phyloP scores from a whole-genome alignment of 2,888 invertebrate genomes.

The Drosophila vallismaia region DNA sequence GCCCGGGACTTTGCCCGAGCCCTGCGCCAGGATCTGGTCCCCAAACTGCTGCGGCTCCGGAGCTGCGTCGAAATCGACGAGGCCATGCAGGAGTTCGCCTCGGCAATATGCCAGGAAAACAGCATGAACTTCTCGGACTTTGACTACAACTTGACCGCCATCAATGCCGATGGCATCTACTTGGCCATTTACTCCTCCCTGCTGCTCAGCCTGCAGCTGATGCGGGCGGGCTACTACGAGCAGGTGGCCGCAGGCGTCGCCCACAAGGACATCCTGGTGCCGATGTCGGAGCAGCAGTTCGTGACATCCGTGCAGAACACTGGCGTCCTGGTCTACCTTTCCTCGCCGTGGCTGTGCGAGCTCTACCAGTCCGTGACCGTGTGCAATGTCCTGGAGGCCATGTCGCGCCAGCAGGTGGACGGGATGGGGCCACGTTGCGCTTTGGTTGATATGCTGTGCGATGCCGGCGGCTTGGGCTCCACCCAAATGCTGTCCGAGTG shows the following conservation, averaged over 20 bases:
- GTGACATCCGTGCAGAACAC: conserved; percentile 96
- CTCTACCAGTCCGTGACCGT: conserved; percentile 94
- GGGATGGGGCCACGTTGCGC: conserved; percentile 80
- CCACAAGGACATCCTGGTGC: conserved; percentile 84
- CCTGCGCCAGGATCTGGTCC: conserved; percentile 89
- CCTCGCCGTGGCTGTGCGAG: conserved; percentile 96
- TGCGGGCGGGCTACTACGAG: conserved; percentile 91
- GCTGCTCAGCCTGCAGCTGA: conserved; percentile 91
- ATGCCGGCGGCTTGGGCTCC: conserved; percentile 92
- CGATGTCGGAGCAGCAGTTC: conserved; percentile 93
- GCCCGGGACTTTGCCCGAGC: conserved; percentile 93
- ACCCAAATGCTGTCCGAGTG: conserved; percentile 94
- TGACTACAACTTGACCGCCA: conserved; percentile 87
- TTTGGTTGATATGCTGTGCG: conserved; percentile 85
- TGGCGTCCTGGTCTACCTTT: conserved; percentile 95
- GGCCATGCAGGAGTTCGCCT: conserved; percentile 95
- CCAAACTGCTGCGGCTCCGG: conserved; percentile 89
- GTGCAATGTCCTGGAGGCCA: conserved; percentile 83
- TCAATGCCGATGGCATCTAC: conserved; percentile 98
- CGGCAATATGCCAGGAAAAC: conserved; percentile 93
- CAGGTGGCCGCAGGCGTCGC: conserved; percentile 82
- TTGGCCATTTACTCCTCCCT: conserved; percentile 94
- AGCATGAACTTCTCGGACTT: conserved; percentile 84
- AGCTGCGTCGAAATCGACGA: conserved; percentile 95
- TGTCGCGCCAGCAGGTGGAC: conserved; percentile 79